Conservation (phyloP, 2,888 invertebrate species). For the Linyphia triangularis region DNA sequence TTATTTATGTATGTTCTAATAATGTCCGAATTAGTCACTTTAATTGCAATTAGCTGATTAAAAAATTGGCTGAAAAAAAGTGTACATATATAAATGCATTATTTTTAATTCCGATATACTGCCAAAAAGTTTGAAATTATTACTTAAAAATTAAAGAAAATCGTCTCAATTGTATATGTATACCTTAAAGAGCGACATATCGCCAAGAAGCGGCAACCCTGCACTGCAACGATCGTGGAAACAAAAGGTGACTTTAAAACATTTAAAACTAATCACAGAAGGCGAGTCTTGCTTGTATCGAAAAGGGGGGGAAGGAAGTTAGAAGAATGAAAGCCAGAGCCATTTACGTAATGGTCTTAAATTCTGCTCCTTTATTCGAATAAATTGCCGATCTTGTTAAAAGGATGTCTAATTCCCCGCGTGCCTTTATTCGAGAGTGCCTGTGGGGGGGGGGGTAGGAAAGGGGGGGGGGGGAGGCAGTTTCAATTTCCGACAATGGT, state of each 20-base stretch:
- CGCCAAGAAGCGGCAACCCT: conserved; percentile 25
- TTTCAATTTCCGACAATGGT: conserved; percentile 71
- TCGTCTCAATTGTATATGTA: too few relatives aligned
- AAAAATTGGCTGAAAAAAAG: too few relatives aligned
- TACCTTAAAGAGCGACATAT: not conserved
- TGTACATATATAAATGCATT: too few relatives aligned
- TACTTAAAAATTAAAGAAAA: too few relatives aligned
- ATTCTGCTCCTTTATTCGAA: conserved; percentile 70
- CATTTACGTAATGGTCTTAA: conserved; percentile 73
- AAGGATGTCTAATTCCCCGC: conserved; percentile 67
- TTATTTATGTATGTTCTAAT: too few relatives aligned
- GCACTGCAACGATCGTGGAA: conserved; percentile 25
- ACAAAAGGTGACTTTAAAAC: conserved; percentile 74
- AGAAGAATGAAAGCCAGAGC: conserved; percentile 62
- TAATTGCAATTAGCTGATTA: too few relatives aligned
- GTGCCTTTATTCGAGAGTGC: conserved; percentile 28
- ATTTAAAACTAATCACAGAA: conserved; percentile 73
- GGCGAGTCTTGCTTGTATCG: conserved; percentile 62
- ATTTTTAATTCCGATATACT: too few relatives aligned
- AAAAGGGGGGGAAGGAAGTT: conserved; percentile 44
- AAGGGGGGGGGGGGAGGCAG: conserved; percentile 24
- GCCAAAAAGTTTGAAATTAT: too few relatives aligned
- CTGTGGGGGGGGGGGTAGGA: not conserved
- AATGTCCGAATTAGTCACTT: too few relatives aligned
- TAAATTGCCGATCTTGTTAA: conserved; percentile 74